Base-by-base conservation (phyloP, 1,140 invertebrate genomes). In the Brachionus angularis region DNA sequence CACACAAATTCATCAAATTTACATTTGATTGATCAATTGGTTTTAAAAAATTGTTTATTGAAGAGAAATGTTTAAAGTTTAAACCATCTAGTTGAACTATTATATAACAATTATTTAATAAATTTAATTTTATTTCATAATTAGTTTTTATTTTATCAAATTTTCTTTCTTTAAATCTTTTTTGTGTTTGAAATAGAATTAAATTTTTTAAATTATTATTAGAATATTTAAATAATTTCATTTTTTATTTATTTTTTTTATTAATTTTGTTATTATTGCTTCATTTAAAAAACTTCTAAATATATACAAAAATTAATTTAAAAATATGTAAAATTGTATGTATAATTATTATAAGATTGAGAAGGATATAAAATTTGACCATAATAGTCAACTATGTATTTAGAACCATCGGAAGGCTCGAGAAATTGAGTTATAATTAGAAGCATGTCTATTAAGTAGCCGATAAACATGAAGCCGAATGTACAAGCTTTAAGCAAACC, bases 381-480 rank as follows among this genome's bases (percentile, higher is more conserved):
- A 84, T 88, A 98, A 82, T 93, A 95, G 72, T 91, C 89, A 76
- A 95, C 91, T 0, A 95, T 86, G 83, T 95, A 97, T 75, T 89
- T 86, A n/a, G 93, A 96, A 34, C 93, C 93, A 86, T 98, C 95
- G 8, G 93, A 89, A 49, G 95, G 95, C 10, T 89, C 88, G 34
- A 97, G 88, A 64, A 89, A 87, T 77, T 93, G 88, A 21, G 92
- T 90, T 16, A 93, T 92, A 77, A 98, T 97, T 23, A 98, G 83
- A 76, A 98, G 88, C 18, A 98, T 89, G 81, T 98, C 95, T 70
- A 94, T 83, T 29, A 98, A 84, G 80, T 97, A 93, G 69, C 84
- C 92, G n/a, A 97, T 82, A 77, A 98, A 96, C 85, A 97, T 88
- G 77, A 96, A 96, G 5, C 95, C 95, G 27, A 97, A 82, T 0